phyloP scores from a whole-genome alignment of 1,140 invertebrate species.

The Drosophila lowei region DNA sequence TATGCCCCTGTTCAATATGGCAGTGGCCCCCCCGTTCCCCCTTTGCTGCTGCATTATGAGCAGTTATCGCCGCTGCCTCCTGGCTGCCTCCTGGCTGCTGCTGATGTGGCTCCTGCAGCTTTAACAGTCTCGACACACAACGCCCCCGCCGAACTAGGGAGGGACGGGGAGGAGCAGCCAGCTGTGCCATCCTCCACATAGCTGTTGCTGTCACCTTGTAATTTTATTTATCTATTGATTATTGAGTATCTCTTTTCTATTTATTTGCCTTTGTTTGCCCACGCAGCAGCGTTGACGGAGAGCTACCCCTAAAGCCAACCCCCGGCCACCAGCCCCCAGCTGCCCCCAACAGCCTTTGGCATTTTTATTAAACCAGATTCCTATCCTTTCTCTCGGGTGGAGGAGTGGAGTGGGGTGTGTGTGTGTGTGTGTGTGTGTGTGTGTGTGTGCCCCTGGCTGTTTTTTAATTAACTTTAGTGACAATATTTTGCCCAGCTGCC shows the following conservation, averaged over 20 bases:
- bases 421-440: slow-evolving; percentile 16
- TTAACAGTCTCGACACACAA: slow-evolving; percentile 37
- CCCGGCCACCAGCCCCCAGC: not conserved
- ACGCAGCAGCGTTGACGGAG: slow-evolving; percentile 67
- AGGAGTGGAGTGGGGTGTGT: too few relatives aligned
- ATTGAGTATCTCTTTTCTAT: slow-evolving; percentile 82
- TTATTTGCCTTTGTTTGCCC: slow-evolving; percentile 80
- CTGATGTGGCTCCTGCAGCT: slow-evolving; percentile 60
- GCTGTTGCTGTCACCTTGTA: slow-evolving; percentile 74
- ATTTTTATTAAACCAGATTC: slow-evolving; percentile 75
- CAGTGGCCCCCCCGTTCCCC: not conserved
- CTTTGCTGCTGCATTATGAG: slow-evolving; percentile 69
- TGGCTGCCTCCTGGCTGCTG: slow-evolving; percentile 10
- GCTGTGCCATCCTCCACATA: slow-evolving; percentile 52
- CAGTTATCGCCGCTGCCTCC: slow-evolving; percentile 56
- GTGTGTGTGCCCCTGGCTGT: slow-evolving; percentile 66
- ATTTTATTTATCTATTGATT: slow-evolving; percentile 82
- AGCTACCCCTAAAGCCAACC: slow-evolving; percentile 22
- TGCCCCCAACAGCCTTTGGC: slow-evolving; percentile 34
- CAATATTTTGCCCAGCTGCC: slow-evolving; percentile 70
- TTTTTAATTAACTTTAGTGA: slow-evolving; percentile 82
- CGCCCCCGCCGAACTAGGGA: not conserved
- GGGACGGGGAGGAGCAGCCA: slow-evolving; percentile 14
- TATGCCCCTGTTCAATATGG: not conserved
- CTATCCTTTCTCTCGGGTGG: slow-evolving; percentile 20